Evolutionary conservation across 2,888 invertebrate species (phyloP).

Genomic region (Drosophila algonquin): DNA sequence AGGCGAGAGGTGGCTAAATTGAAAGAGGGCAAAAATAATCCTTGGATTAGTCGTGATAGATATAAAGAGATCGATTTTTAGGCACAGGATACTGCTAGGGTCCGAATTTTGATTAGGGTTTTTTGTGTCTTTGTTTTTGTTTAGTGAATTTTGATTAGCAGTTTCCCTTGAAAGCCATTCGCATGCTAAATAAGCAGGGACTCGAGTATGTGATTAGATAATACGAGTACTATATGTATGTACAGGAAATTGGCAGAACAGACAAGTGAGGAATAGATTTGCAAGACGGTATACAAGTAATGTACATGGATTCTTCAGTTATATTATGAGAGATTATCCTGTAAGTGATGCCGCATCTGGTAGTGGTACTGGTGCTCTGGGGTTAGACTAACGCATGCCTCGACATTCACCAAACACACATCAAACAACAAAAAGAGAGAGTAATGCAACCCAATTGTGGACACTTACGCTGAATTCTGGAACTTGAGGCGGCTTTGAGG

Average conservation of each 20-base stretch:
- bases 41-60: not conserved
- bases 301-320: slow-evolving; percentile 14
- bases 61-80: not conserved
- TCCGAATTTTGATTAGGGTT: not conserved
- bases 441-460: slow-evolving; percentile 26
- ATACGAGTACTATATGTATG: not conserved
- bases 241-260: not conserved
- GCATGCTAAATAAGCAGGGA: slow-evolving; percentile 14
- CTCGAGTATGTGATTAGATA: not conserved
- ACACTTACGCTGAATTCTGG: slow-evolving; percentile 37
- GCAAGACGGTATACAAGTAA: not conserved
- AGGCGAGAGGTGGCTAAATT: slow-evolving; percentile 42
- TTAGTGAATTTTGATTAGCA: not conserved
- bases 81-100: not conserved
- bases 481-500: slow-evolving; percentile 24
- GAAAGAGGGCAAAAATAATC: not conserved
- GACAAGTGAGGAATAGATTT: not conserved
- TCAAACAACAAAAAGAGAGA: slow-evolving; percentile 15
- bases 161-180: not conserved
- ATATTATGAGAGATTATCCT: not conserved
- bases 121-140: not conserved
- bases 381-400: slow-evolving; percentile 27
- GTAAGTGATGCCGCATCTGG: slow-evolving; percentile 11
- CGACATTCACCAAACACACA: slow-evolving; percentile 35
- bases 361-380: slow-evolving; percentile 7